Evolutionary conservation across 2,113 vertebrate genomes (phyloP).

Genomic region (Cinclus cinclus): DNA sequence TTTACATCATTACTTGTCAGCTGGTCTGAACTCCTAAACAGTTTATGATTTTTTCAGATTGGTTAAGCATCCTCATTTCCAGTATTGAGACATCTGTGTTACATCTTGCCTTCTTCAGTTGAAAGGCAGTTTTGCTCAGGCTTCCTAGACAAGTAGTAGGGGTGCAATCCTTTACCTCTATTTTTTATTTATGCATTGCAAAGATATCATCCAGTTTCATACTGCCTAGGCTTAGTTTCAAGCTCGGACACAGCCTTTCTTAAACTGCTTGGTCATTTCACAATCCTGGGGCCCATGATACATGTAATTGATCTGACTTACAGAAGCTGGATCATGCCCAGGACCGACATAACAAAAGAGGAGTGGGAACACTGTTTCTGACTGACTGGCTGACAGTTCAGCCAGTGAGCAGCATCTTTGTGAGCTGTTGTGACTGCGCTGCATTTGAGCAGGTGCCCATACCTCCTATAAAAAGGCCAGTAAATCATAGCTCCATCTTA

Average conservation of each 20-base stretch:
- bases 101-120: background rate
- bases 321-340: background rate
- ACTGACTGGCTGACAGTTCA: background rate
- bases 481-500: conserved; percentile 60
- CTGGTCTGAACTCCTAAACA: background rate
- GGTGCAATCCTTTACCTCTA: background rate
- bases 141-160: background rate
- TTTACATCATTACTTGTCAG: background rate
- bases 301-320: background rate
- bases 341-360: background rate
- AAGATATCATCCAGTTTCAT: background rate
- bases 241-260: background rate
- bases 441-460: background rate
- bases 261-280: background rate
- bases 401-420: background rate
- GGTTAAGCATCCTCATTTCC: background rate
- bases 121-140: background rate
- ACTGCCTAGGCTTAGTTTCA: background rate
- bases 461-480: background rate
- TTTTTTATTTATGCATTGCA: accelerated
- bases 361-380: background rate
- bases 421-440: background rate
- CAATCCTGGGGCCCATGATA: background rate
- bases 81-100: background rate
- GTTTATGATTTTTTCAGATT: background rate